Evolutionary conservation across 2,797 vertebrate species (phyloP).

Genomic region (Bradypodion ventrale): DNA sequence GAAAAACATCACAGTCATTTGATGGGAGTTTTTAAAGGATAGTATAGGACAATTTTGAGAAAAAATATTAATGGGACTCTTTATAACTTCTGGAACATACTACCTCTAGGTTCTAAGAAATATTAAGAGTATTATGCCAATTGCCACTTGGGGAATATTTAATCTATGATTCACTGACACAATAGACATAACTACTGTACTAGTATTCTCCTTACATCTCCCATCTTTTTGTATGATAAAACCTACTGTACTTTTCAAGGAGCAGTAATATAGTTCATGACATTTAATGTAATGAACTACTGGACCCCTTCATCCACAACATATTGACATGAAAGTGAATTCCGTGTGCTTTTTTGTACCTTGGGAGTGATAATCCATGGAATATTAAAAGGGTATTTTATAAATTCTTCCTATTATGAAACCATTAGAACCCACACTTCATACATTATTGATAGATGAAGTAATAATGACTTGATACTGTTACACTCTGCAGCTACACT

Average conservation of each 20-base stretch:
- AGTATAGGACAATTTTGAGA: background rate
- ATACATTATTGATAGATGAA: conserved; percentile 29
- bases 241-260: conserved; percentile 29
- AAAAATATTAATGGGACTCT: conserved; percentile 11
- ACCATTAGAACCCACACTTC: conserved; percentile 18
- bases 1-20: background rate
- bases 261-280: conserved; percentile 23
- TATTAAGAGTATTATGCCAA: conserved; percentile 46
- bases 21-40: background rate
- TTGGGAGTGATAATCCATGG: background rate
- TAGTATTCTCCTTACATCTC: conserved; percentile 27
- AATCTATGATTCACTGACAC: conserved; percentile 20
- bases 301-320: conserved; percentile 8
- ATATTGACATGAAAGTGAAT: conserved; percentile 21
- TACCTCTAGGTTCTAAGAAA: conserved; percentile 20
- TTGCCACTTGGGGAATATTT: conserved; percentile 27
- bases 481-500: background rate
- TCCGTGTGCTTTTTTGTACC: background rate
- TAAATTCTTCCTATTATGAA: conserved; percentile 39
- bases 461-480: background rate
- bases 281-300: conserved; percentile 8
- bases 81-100: conserved; percentile 25
- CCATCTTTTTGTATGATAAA: conserved; percentile 36
- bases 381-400: conserved; percentile 28
- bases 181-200: background rate